Evolutionary conservation across 2,888 invertebrate species (phyloP), one percentile per base, ranked within the genome.

Genomic region (Cryptocheilus praepositus): DNA sequence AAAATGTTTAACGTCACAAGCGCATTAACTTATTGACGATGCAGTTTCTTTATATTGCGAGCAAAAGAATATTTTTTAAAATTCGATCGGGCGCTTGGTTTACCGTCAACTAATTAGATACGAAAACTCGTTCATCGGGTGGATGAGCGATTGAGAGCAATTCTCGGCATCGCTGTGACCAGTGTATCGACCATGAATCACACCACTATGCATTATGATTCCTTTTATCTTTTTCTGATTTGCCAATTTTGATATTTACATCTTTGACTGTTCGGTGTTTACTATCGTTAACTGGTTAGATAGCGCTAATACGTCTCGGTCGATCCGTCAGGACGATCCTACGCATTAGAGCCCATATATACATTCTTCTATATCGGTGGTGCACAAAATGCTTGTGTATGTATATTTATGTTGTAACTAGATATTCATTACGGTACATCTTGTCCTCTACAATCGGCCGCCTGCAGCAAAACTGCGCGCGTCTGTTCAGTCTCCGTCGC

Each of bases 371-470:
- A 74, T 79, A 81, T 87, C 81, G 79, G 83, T 88, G 84, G 85
- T 86, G 85, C 87, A 86, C 88, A 86, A 80, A 86, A 88, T 88
- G 87, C 87, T 87, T 88, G 88, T 87, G 86, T 87, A 88, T 88
- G 87, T 88, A 87, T 87, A 87, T 86, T 86, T 87, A 85, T 87
- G 88, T 88, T 87, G 87, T 87, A 83, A 83, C 83, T 88, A 88
- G 86, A 84, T 86, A 83, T 83, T 80, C 80, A 84, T 83, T 83
- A 83, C 83, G 75, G 79, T 78, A 76, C 67, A 80, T 80, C 73
- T 64, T 19, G 18, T 55, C 36, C 63, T 74, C 66, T 78, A 74
- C 74, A 78, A 62, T 74, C 67, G 75, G 74, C 75, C 79, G 81
- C 76, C 81, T 81, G 83, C 83, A 85, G 81, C 81, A 80, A 82